Evolutionary conservation across 2,888 invertebrate genomes (phyloP), one percentile per base, ranked within the genome.

Genomic region (Nowickia ferox): DNA sequence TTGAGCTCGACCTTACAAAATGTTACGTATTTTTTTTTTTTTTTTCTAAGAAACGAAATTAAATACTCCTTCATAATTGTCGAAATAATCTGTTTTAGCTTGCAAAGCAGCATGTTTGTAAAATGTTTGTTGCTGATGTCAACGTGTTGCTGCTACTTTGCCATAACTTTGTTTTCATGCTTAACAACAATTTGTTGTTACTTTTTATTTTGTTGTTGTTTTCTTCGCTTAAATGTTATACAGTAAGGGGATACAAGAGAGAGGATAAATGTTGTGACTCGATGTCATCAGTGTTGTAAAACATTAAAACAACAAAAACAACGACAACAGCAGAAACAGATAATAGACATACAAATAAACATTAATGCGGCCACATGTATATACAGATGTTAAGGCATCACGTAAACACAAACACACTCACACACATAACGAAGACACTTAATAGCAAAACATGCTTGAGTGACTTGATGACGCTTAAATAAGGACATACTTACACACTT

Each of bases 201-300:
- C 71, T 69, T 68, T 13, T 68, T 76, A 48, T 83, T 83, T 71
- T 72, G 9, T 48, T 71, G 15, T 75, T 30, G 10, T 55, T n/a
- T 48, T 59, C 42, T 15, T 9, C 42, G 48, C 30, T 68, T 48
- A 51, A 68, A 65, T 44, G 44, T 61, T 51, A n/a, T n/a, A 2
- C 30, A 19, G 19, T 57, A 30, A 76, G 46, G 17, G 13, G 65
- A 22, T 51, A 42, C 44, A 44, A 48, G 46, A 74, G 66, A 82
- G 75, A 63, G 71, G 71, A 86, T 83, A 83, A 83, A 83, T 83
- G 83, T 83, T 83, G 69, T 82, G 86, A 79, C 66, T 86, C 75
- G 83, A 83, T 86, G 83, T 86, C 83, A 83, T 83, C 86, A 79
- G 66, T 83, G 78, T 83, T 86, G 83, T 86, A 48, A 66, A 83